These are phyloP conservation scores for Malacoraja senta DNA, from an alignment of 2,797 vertebrate species.

Conservation along the genomic window DNA sequence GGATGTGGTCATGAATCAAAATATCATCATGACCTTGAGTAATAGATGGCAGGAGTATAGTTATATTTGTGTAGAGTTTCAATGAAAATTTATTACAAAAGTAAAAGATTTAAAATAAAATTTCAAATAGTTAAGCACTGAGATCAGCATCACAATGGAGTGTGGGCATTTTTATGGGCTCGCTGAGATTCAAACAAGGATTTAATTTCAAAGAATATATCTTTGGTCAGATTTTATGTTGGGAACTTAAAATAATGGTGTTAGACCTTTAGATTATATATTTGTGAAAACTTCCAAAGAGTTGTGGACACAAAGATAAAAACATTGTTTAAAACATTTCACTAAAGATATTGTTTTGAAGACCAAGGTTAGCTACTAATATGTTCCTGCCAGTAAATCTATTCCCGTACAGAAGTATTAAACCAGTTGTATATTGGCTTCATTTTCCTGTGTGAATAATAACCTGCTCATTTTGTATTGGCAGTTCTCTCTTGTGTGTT, in stretches of 20 bases:
- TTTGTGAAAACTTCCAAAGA: neutral
- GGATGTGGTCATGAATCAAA: neutral
- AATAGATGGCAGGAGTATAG: neutral
- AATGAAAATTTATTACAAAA: neutral
- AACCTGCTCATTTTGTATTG: neutral
- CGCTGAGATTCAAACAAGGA: neutral
- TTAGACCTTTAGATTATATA: neutral
- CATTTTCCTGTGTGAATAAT: conserved; percentile 7
- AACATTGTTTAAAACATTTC: neutral
- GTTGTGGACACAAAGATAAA: neutral
- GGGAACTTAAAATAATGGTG: neutral
- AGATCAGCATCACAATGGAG: neutral
- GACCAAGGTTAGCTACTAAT: neutral
- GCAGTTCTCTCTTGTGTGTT: neutral
- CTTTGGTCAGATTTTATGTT: neutral
- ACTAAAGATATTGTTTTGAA: neutral
- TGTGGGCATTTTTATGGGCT: neutral
- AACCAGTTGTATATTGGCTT: neutral
- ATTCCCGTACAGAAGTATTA: conserved; percentile 6
- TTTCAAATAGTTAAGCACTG: neutral
- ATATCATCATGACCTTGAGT: neutral
- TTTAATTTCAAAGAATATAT: neutral
- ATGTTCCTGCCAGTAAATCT: neutral
- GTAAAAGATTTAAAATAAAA: neutral
- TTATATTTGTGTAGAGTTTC: neutral